Evolutionary conservation across 2,797 vertebrate genomes (phyloP), one percentile per base, ranked within the genome.

Genomic region (Taeniopygia guttata): DNA sequence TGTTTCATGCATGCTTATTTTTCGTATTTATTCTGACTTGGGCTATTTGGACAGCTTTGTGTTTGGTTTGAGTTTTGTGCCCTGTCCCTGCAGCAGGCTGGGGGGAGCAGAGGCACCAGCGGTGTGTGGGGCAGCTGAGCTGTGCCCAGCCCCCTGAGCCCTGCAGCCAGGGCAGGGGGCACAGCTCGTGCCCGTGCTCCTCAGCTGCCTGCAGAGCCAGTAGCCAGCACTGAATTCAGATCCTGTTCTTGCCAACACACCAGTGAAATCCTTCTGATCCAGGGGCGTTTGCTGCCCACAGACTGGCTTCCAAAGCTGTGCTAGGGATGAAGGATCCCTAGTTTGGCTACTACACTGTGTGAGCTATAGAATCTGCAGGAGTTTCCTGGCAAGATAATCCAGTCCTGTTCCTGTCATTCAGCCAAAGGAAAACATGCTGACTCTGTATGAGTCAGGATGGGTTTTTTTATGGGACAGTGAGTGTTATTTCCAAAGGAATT

Each of bases 141-240:
- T 27, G 43, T 36, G 55, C 66, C 58, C 49, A 11, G 73, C 60
- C 48, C 45, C 8, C 3, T 22, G 25, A 70, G 60, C 54, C 45
- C 32, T 30, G 74, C 42, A 67, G 40, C 34, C 74, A 23, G 27
- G 3, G 42, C 32, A 1, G 22, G 62, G 22, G 62, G 8, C 40
- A 15, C 1, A 2, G 43, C 30, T 87, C 0, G 0, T 34, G 32
- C 6, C 48, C 0, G 0, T 54, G 43, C 43, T 59, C 38, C 59
- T 48, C 7, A 11, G 21, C 54, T 13, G 3, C 18, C 75, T 58
- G 68, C 78, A 51, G 40, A 40, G 52, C 3, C 0, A 9, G 22
- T 4, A 51, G 42, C 78, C 55, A 55, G 13, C 40, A 2, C 45
- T 38, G 2, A 9, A 3, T 29, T 77, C 63, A 36, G 11, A 13